Evolutionary conservation across 1,140 invertebrate species (phyloP), one percentile per base, ranked within the genome.

Genomic region (Brachionus paranguensis): DNA sequence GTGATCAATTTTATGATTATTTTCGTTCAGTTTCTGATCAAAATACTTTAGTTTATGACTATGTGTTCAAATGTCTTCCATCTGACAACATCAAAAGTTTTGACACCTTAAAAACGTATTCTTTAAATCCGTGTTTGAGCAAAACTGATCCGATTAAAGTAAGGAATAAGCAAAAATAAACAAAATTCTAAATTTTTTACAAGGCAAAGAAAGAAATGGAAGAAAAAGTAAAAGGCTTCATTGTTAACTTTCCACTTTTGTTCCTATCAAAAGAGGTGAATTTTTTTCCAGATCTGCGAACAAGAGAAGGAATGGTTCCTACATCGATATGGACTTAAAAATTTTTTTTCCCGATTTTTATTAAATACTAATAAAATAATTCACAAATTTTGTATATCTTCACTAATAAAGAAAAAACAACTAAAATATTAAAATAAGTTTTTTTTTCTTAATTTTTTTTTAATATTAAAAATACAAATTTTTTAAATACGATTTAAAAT

Each of bases 41-140:
- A 45, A 83, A 83, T 70, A 83, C 79, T 7, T 7, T 43, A 29
- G 33, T 70, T 27, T 83, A 70, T 70, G 60, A 68, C 33, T 17
- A 83, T 50, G 79, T 83, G n/a, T 83, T 79, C 29, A 55, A 55
- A 24, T 41, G 45, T 55, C 37, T 79, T 11, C 78, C 78, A 41
- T 60, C 47, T 43, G 78, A 79, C 53, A 55, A 50, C 20, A 55
- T 55, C 1, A 78, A 43, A 29, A 27, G 11, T 8, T 50, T 53
- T 78, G 20, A 50, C 14, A 78, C 27, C 3, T 50, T 78, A 50
- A 27, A 27, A 50, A 55, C 17, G 29, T 50, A 78, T 78, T 29
- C 24, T 4, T 4, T 50, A 12, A 55, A 10, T 78, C 10, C 20
- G 10, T 14, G 20, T 53, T 53, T 78, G 17, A 50, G 17, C n/a